phyloP scores from a whole-genome alignment of 2,113 vertebrate genomes.

The Hystrix brachyura region DNA sequence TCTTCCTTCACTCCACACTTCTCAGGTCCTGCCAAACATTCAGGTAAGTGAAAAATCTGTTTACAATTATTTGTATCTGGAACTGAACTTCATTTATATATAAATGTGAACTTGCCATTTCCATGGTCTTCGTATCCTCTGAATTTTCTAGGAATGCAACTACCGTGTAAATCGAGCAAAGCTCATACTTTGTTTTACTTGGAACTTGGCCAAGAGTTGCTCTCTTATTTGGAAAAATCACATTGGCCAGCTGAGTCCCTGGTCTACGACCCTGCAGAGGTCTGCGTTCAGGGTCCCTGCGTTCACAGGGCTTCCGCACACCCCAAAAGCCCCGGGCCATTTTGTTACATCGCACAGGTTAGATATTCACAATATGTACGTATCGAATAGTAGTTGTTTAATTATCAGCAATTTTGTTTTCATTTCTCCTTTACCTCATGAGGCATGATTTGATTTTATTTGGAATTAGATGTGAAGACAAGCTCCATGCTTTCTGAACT shows the following conservation, averaged over 20 bases:
- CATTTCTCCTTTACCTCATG: neutral
- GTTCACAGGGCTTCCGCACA: neutral
- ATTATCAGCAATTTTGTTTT: neutral
- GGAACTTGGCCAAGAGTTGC: slow-evolving; percentile 48
- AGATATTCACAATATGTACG: neutral
- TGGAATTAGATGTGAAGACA: slow-evolving; percentile 40
- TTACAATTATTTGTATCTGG: slow-evolving; percentile 51
- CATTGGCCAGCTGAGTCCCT: fast-evolving
- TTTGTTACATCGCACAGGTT: no score
- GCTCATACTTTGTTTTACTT: slow-evolving; percentile 6
- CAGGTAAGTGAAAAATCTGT: slow-evolving; percentile 26
- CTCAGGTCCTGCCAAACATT: slow-evolving; percentile 11
- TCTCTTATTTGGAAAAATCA: slow-evolving; percentile 11
- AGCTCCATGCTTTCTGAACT: neutral
- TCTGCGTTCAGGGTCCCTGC: neutral
- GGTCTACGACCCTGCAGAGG: neutral
- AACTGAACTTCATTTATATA: slow-evolving; percentile 60
- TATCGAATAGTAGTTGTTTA: neutral
- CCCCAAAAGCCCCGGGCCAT: fast-evolving
- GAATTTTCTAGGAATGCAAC: slow-evolving; percentile 53
- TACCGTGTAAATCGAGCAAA: neutral
- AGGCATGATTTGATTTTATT: neutral
- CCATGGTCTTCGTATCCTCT: neutral
- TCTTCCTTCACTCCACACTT: neutral
- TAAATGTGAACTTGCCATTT: slow-evolving; percentile 51